Percentiles rank a stretch among this genome's conserved stretches.
Conservation (phyloP, 92 coral and sea anemone genomes). For the Isaurus tuberculatus region DNA sequence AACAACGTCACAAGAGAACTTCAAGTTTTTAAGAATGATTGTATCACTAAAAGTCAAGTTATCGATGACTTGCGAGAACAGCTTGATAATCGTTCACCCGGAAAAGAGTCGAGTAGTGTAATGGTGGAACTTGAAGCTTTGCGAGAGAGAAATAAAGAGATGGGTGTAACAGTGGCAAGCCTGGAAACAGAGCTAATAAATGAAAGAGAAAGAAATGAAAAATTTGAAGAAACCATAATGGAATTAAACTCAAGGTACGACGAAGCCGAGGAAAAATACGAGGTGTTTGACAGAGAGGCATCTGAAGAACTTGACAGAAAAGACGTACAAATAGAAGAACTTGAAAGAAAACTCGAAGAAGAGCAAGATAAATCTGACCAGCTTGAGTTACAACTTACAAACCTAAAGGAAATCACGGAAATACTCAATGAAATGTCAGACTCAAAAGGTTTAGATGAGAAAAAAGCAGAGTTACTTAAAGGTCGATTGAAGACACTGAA, state of each 20-base stretch:
- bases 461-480: conserved; percentile 46
- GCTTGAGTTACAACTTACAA: conserved; percentile 53
- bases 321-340: conserved; percentile 61
- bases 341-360: conserved; percentile 50
- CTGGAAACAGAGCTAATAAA: conserved; percentile 62
- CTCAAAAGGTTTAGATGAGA: conserved; percentile 33
- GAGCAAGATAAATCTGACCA: conserved; percentile 41
- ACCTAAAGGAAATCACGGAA: conserved; percentile 68
- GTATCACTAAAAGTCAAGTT: conserved; percentile 75
- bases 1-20: conserved; percentile 67
- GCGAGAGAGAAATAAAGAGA: conserved; percentile 65
- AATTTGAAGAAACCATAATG: conserved; percentile 67
- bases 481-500: conserved; percentile 61
- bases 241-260: conserved; percentile 55
- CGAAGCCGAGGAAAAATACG: conserved; percentile 52
- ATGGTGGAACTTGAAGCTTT: conserved; percentile 55
- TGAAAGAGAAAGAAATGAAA: conserved; percentile 64
- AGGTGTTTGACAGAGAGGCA: conserved; percentile 36
- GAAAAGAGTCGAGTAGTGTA: conserved; percentile 1
- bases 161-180: conserved; percentile 51
- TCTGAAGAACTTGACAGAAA: conserved; percentile 67
- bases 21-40: conserved; percentile 70
- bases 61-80: conserved; percentile 75
- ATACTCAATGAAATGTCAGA: conserved; percentile 62
- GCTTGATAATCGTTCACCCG: conserved; percentile 40